Conservation (phyloP, 2,113 vertebrate genomes). For the Solea senegalensis region DNA sequence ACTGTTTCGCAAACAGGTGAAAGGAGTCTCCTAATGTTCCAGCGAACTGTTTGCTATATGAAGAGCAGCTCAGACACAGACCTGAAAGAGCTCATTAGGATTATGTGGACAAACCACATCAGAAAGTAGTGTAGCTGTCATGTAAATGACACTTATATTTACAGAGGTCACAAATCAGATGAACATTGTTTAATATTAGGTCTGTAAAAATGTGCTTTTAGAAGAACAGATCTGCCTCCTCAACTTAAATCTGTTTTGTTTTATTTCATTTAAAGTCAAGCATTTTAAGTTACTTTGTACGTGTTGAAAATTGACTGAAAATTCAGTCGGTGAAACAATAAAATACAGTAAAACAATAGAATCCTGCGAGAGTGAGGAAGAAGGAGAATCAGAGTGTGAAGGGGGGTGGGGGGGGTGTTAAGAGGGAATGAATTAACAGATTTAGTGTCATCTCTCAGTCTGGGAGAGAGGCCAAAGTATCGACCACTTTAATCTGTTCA, state of each 20-base stretch:
- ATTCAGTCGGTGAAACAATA: no score
- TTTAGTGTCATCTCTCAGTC: slow-evolving; percentile 84
- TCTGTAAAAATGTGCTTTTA: no score
- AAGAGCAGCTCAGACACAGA: slow-evolving; percentile 1
- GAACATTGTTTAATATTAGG: no score
- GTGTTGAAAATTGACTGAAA: no score
- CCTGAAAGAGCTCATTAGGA: slow-evolving; percentile 13
- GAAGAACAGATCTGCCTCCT: no score
- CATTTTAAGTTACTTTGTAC: no score
- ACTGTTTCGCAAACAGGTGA: slow-evolving; percentile 48
- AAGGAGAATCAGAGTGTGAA: slow-evolving; percentile 19
- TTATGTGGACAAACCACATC: slow-evolving; percentile 6
- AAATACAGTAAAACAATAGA: slow-evolving; percentile 13
- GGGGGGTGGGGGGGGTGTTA: slow-evolving; percentile 11
- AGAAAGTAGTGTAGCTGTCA: not conserved
- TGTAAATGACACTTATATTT: not conserved
- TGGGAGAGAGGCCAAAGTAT: slow-evolving; percentile 79
- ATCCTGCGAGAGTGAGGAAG: slow-evolving; percentile 31
- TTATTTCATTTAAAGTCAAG: no score
- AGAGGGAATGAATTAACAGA: slow-evolving; percentile 75
- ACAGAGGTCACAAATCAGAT: no score
- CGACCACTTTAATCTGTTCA: slow-evolving; percentile 80
- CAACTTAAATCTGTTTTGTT: no score
- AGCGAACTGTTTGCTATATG: slow-evolving; percentile 15
- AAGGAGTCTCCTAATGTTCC: slow-evolving; percentile 30